Conservation (phyloP, 2,888 invertebrate species). For the Urechis unicinctus region DNA sequence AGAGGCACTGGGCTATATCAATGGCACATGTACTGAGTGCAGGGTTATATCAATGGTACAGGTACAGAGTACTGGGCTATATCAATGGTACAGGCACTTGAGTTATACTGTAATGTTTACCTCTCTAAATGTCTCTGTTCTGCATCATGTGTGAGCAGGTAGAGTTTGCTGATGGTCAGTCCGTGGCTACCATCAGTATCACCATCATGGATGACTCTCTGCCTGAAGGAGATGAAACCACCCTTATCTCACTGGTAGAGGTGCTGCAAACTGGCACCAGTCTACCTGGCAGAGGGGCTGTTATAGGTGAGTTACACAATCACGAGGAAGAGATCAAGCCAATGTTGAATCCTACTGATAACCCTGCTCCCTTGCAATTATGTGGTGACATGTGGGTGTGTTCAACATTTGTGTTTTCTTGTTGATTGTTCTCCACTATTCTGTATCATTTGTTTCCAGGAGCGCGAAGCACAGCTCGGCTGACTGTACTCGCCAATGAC, state of each 20-base stretch:
- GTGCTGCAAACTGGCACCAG: slow-evolving; percentile 31
- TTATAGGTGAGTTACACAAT: slow-evolving; percentile 39
- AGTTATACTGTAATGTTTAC: neutral
- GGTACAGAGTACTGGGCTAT: slow-evolving; percentile 9
- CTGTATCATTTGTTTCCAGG: slow-evolving; percentile 3
- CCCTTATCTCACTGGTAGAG: slow-evolving; percentile 32
- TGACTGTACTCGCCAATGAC: slow-evolving; percentile 44
- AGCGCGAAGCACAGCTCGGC: slow-evolving; percentile 14
- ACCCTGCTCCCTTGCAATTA: too few species aligned
- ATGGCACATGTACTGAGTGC: too few species aligned
- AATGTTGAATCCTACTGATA: too few species aligned
- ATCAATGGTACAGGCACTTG: too few species aligned
- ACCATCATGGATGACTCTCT: slow-evolving; percentile 38
- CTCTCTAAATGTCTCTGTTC: neutral
- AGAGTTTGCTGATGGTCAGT: slow-evolving; percentile 37
- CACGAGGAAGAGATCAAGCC: too few species aligned
- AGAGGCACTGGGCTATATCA: too few species aligned
- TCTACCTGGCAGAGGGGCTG: slow-evolving; percentile 31
- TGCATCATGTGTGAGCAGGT: slow-evolving; percentile 24
- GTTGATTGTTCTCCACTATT: neutral
- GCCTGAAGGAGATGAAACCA: slow-evolving; percentile 40
- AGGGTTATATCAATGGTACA: too few species aligned
- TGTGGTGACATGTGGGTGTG: too few species aligned
- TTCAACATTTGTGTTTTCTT: too few species aligned
- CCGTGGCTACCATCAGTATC: slow-evolving; percentile 34